Evolutionary conservation across 2,888 invertebrate species (phyloP), one percentile per base, ranked within the genome.

Genomic region (Drosophila stalkeri): DNA sequence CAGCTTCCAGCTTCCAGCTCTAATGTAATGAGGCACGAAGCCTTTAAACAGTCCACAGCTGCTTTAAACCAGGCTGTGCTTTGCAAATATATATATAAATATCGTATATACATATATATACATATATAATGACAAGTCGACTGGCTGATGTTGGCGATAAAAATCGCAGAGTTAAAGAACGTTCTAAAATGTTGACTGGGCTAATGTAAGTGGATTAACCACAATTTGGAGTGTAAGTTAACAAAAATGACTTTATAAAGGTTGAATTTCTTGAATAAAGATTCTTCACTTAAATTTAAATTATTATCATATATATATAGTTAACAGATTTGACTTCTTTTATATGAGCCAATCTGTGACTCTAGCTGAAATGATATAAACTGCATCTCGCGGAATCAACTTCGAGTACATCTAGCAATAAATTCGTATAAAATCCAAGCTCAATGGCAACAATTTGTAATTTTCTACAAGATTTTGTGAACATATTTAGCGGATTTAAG

Each of bases 11-110:
- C 72, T 64, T 35, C 41, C 57, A 54, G 41, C 63, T 68, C 75
- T 81, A 83, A 76, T 83, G 69, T 78, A 80, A 73, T 66, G 74
- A 74, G 72, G 66, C 81, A 88, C 89, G 83, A 75, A 78, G 56
- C 62, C 71, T 71, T 73, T 74, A 52, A 27, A 6, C 39, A 33
- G 20, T 20, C 47, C 37, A 51, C 63, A 44, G 27, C 46, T 72
- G 39, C 47, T 31, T 61, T 23, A 23, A 64, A 11, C 54, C 12
- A 18, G 11, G 43, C 33, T 16, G 37, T 47, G 20, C n/a, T 16
- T 20, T 46, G 43, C 27, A 23, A 18, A 27, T 39, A 14, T 33
- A 37, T n/a, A 37, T 51, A 51, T 33, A 39, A 27, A 27, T 27
- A 27, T 27, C 5, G 27, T 64, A 27, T 27, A n/a, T 31, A 37